Evolutionary conservation across 2,113 vertebrate species (phyloP).

Genomic region (Phrynocephalus versicolor): DNA sequence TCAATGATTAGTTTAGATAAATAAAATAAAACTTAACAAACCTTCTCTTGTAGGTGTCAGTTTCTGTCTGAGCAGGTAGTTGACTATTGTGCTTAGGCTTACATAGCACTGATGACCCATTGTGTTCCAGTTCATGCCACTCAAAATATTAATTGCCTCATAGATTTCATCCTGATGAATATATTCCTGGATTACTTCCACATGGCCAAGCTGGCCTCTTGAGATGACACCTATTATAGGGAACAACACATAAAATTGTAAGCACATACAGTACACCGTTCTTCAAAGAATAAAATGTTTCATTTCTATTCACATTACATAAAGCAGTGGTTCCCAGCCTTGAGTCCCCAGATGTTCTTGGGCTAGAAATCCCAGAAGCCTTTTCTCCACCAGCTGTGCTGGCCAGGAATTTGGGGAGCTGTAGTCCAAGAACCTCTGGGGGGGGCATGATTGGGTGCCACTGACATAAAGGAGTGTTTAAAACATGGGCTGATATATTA

Average conservation of each 20-base stretch:
- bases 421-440: no score
- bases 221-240: slow-evolving; percentile 82
- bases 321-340: no score
- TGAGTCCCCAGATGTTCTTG: no score
- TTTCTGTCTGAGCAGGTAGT: slow-evolving; percentile 90
- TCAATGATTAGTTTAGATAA: background rate
- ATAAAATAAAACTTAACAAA: slow-evolving; percentile 49
- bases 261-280: background rate
- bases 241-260: slow-evolving; percentile 7
- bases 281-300: slow-evolving; percentile 4
- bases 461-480: no score
- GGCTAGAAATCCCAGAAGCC: no score
- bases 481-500: no score
- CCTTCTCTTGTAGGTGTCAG: slow-evolving; percentile 87
- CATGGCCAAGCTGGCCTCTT: slow-evolving; percentile 78
- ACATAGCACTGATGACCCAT: slow-evolving; percentile 82
- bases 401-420: no score
- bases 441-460: no score
- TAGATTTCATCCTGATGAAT: slow-evolving; percentile 80
- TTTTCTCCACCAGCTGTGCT: no score
- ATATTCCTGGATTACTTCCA: slow-evolving; percentile 87
- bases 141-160: slow-evolving; percentile 86
- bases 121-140: slow-evolving; percentile 90
- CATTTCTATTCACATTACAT: no score
- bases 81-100: slow-evolving; percentile 83